These are phyloP conservation scores for Petrolisthes cinctipes DNA, from an alignment of 2,888 invertebrate species.

Conservation along the genomic window DNA sequence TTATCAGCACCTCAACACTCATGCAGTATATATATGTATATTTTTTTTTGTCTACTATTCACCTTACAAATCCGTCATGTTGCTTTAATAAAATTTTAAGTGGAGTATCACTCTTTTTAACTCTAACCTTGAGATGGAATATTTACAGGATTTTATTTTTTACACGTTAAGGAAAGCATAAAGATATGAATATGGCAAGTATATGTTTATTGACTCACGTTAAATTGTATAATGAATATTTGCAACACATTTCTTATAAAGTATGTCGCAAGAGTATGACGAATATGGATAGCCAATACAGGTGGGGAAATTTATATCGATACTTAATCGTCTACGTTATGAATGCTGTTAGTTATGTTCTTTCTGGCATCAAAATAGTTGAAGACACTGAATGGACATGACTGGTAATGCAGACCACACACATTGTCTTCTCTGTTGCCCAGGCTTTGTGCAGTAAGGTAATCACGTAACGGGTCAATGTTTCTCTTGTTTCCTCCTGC, in stretches of 20 bases:
- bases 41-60: background rate
- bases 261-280: too few species aligned
- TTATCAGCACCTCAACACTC: conserved; percentile 25
- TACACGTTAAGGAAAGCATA: too few species aligned
- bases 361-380: conserved; percentile 26
- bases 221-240: too few species aligned
- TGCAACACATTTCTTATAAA: too few species aligned
- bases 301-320: too few species aligned
- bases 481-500: conserved; percentile 1
- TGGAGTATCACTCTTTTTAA: background rate
- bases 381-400: conserved; percentile 44
- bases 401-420: conserved; percentile 27
- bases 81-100: conserved; percentile 53
- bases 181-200: too few species aligned
- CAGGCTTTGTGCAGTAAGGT: conserved; percentile 26
- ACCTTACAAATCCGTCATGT: conserved; percentile 46
- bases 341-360: background rate
- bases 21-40: background rate
- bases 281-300: too few species aligned
- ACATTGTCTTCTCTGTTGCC: conserved; percentile 17
- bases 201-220: too few species aligned
- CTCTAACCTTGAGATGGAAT: too few species aligned
- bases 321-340: too few species aligned
- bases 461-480: conserved; percentile 5
- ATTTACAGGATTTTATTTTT: too few species aligned